Evolutionary conservation across 2,113 vertebrate species (phyloP), one percentile per base, ranked within the genome.

Genomic region (Emydocephalus ijimae): DNA sequence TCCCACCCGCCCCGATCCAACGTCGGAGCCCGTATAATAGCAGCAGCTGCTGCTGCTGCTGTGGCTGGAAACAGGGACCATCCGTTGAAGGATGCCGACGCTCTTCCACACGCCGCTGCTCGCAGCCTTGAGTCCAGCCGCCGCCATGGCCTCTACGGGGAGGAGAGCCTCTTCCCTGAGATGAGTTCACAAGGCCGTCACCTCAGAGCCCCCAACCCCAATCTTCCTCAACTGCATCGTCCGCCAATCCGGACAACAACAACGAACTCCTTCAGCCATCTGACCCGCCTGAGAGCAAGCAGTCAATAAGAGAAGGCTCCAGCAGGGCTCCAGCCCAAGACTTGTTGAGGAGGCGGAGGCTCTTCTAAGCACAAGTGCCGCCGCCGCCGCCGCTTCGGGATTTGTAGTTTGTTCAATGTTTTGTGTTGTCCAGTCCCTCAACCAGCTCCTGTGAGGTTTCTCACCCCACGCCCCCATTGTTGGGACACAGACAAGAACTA

Each of bases 81-180:
- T 94, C 55, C 95, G 95, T 90, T 90, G 94, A 57, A 95, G 90
- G 90, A 92, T 57, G 18, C 34, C 18, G 69, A 88, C 95, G 52
- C 93, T 29, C 91, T 94, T 92, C 95, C 91, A 93, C 90, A 92
- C 54, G 88, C 95, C 91, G 87, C 85, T 14, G 24, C 95, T 92
- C 11, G 92, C 91, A 81, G 95, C 95, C 94, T 94, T 92, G 81
- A 96, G 87, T n/a, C 95, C 96, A 1, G 52, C 94, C 74, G 96
- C 96, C 85, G 93, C 96, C 97, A 97, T 97, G 88, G 93, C 92
- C 94, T 56, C 93, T 7, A 8, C 21, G 0, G 15, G 26, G 26
- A 48, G 1, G 55, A 21, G 10, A 20, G 39, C 1, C 39, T 43
- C 87, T 34, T 11, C 52, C 8, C 3, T 10, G 1, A 11, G 23